Percentiles rank a stretch among this genome's conserved stretches.
These are phyloP conservation scores for cattle (Bos taurus) DNA, from an alignment of 2,113 vertebrate species.

Conservation along the genomic window DNA sequence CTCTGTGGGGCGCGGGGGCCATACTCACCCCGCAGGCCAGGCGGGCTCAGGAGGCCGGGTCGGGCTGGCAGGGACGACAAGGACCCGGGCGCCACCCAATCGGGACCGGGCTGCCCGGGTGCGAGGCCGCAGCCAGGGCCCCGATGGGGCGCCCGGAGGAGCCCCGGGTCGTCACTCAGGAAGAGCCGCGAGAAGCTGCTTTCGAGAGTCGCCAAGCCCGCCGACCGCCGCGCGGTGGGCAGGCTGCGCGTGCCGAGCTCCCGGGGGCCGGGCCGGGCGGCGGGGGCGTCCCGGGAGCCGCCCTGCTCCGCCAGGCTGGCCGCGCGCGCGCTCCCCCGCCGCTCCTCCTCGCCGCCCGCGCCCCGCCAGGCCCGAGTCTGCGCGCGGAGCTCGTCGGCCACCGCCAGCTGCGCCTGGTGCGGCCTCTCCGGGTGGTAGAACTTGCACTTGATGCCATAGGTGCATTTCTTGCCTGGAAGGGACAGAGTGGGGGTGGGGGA, in stretches of 20 bases:
- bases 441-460: constrained; percentile 93
- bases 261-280: fast-evolving
- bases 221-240: fast-evolving
- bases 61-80: neutral
- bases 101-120: neutral
- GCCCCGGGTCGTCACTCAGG: neutral
- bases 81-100: neutral
- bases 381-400: constrained; percentile 90
- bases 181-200: constrained; percentile 46
- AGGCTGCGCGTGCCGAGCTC: neutral
- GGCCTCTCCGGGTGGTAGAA: constrained; percentile 90
- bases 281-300: neutral
- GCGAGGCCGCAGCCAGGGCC: neutral
- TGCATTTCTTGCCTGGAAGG: constrained; percentile 90
- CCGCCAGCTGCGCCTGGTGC: constrained; percentile 83
- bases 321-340: fast-evolving
- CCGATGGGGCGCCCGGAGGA: too few relatives aligned
- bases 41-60: neutral
- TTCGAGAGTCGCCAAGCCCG: neutral
- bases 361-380: constrained; percentile 70
- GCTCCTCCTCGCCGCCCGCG: constrained; percentile 60
- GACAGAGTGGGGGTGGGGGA: neutral
- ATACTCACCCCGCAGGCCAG: fast-evolving
- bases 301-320: neutral
- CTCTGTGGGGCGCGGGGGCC: fast-evolving